A percentile compares a stretch with the other conserved stretches of the same genome.
phyloP scores from a whole-genome alignment of 2,797 vertebrate genomes.

The Poecilia gillii region DNA sequence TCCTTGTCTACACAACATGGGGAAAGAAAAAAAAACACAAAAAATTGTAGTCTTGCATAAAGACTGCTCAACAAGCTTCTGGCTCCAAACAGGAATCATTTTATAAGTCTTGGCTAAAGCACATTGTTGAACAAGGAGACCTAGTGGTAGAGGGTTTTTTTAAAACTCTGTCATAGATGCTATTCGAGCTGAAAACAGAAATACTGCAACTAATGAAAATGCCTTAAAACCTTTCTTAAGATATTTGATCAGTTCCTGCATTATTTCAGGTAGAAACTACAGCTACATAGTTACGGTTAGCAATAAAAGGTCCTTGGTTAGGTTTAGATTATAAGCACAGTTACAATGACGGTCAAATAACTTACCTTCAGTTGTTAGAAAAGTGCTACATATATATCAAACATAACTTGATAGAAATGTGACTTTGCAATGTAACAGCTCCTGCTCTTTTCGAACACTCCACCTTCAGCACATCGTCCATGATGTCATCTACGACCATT shows the following conservation, averaged over 20 bases:
- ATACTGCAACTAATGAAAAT: neutral
- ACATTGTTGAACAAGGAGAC: conserved; percentile 1
- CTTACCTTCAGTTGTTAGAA: no score
- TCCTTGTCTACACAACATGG: conserved; percentile 23
- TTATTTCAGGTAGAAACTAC: neutral
- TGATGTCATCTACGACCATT: no score
- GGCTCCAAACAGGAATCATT: conserved; percentile 9
- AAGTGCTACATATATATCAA: no score
- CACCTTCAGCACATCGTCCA: no score
- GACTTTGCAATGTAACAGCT: no score
- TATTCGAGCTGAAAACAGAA: neutral
- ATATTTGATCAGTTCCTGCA: neutral
- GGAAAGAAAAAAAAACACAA: neutral
- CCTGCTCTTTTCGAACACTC: no score
- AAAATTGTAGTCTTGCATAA: neutral
- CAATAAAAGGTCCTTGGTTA: neutral
- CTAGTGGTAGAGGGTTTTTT: neutral
- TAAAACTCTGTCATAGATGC: neutral
- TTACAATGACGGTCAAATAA: no score
- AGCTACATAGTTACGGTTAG: neutral
- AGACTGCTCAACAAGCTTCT: conserved; percentile 4
- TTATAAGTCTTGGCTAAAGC: conserved; percentile 11
- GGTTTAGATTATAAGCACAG: neutral
- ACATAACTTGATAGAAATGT: no score
- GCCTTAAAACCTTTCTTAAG: neutral